phyloP scores from a whole-genome alignment of 1,140 invertebrate genomes.

The Zaprionus lachaisei region DNA sequence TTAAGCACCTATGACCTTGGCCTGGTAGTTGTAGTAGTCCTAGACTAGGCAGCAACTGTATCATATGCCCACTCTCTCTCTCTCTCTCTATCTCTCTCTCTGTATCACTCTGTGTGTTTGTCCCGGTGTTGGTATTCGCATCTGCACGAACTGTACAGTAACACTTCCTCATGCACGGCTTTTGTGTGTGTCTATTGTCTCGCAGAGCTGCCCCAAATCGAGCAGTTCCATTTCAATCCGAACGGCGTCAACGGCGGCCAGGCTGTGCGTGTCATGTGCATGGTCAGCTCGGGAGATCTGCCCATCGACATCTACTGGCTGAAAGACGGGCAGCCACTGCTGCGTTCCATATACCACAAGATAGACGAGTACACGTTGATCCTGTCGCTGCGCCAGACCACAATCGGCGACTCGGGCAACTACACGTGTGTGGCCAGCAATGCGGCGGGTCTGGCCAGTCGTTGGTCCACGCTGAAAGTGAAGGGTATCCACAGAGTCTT shows the following conservation, averaged over 20 bases:
- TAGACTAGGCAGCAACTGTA: conserved; percentile 43
- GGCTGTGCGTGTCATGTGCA: conserved; percentile 89
- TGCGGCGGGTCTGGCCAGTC: conserved; percentile 86
- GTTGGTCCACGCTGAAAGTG: conserved; percentile 86
- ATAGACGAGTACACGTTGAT: conserved; percentile 87
- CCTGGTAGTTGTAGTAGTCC: conserved; percentile 32
- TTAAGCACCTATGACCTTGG: conserved; percentile 31
- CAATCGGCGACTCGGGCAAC: conserved; percentile 87
- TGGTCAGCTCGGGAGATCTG: conserved; percentile 89
- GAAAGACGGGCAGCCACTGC: conserved; percentile 84
- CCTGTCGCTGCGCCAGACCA: conserved; percentile 90
- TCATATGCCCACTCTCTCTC: conserved; percentile 25
- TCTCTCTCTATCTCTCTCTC: conserved; percentile 20
- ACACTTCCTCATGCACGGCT: conserved; percentile 52
- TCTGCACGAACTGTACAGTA: conserved; percentile 60
- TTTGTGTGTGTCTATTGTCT: conserved; percentile 28
- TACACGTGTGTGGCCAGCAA: conserved; percentile 90
- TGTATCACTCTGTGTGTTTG: conserved; percentile 34
- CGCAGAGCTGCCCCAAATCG: conserved; percentile 87
- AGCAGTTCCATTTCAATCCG: conserved; percentile 88
- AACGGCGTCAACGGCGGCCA: conserved; percentile 88
- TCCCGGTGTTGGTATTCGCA: conserved; percentile 60
- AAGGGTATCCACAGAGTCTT: conserved; percentile 84
- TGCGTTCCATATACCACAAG: conserved; percentile 84
- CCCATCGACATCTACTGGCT: conserved; percentile 89